Conservation (phyloP, 2,888 invertebrate species). For the Diplazon laetatorius region DNA sequence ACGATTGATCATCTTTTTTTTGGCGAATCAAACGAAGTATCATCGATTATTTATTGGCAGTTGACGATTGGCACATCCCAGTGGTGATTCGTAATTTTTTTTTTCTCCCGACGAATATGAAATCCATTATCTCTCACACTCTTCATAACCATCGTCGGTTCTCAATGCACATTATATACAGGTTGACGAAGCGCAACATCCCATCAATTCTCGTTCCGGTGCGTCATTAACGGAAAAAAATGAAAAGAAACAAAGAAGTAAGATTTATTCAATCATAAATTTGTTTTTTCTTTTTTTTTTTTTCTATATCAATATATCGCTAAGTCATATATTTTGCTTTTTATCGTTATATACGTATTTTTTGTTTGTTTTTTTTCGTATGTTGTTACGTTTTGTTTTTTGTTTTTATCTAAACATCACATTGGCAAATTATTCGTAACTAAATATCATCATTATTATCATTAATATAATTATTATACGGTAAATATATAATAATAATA, state of each 20-base stretch:
- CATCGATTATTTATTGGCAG: slow-evolving; percentile 56
- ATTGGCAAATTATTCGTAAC: slow-evolving; percentile 74
- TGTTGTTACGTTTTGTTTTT: slow-evolving; percentile 40
- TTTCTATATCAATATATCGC: slow-evolving; percentile 47
- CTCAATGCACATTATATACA: slow-evolving; percentile 57
- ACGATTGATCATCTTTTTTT: neutral
- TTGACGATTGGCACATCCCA: slow-evolving; percentile 48
- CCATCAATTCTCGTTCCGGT: neutral
- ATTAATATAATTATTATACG: slow-evolving; percentile 64
- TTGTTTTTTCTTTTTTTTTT: slow-evolving; percentile 41
- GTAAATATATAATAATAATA: slow-evolving; percentile 68
- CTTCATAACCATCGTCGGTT: slow-evolving; percentile 31
- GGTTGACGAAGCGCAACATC: slow-evolving; percentile 19
- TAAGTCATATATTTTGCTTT: slow-evolving; percentile 51
- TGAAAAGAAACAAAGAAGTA: too few species aligned
- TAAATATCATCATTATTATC: slow-evolving; percentile 1
- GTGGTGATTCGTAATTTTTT: slow-evolving; percentile 42
- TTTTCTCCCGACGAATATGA: slow-evolving; percentile 49
- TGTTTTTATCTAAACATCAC: slow-evolving; percentile 77
- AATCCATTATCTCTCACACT: slow-evolving; percentile 14
- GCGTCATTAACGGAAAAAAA: neutral
- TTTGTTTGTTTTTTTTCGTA: neutral
- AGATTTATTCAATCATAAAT: slow-evolving; percentile 47
- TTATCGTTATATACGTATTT: slow-evolving; percentile 41
- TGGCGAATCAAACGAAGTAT: slow-evolving; percentile 18